Percentiles rank a stretch among this genome's conserved stretches.
These are phyloP conservation scores for Patiria pectinifera DNA, from an alignment of 53 echinoderm and acorn worm species.

Conservation along the genomic window DNA sequence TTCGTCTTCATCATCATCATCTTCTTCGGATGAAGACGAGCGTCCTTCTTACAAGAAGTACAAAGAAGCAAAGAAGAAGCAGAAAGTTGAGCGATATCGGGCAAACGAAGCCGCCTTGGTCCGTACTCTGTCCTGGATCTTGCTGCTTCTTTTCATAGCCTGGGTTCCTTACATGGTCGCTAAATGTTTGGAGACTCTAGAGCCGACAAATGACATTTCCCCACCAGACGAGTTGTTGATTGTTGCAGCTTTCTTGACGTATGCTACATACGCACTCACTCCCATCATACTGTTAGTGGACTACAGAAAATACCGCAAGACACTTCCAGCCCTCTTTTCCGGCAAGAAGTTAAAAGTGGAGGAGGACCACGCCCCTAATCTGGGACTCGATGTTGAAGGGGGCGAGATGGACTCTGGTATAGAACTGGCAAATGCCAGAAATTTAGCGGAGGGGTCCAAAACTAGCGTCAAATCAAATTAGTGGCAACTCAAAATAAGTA, in stretches of 20 bases:
- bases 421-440: neutral
- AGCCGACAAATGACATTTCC: neutral
- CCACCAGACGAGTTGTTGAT: slow-evolving; percentile 15
- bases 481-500: neutral
- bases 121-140: slow-evolving; percentile 25
- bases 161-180: slow-evolving; percentile 55
- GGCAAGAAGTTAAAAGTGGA: slow-evolving; percentile 26
- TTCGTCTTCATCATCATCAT: slow-evolving; percentile 50
- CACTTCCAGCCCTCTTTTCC: slow-evolving; percentile 3
- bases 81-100: slow-evolving; percentile 52
- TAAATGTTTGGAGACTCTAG: slow-evolving; percentile 46
- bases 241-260: slow-evolving; percentile 27
- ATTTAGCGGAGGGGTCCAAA: neutral
- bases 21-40: slow-evolving; percentile 62
- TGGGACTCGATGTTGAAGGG: neutral
- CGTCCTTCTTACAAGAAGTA: slow-evolving; percentile 62
- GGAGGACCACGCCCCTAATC: neutral
- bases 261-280: slow-evolving; percentile 16
- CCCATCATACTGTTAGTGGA: slow-evolving; percentile 26
- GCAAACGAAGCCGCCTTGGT: slow-evolving; percentile 53
- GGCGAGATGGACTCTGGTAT: slow-evolving; percentile 20
- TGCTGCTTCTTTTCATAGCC: slow-evolving; percentile 17
- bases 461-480: slow-evolving; percentile 14
- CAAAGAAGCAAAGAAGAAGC: slow-evolving; percentile 33
- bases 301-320: slow-evolving; percentile 39